phyloP scores from a whole-genome alignment of 1,140 invertebrate species.

The Mesaphorura yosii region DNA sequence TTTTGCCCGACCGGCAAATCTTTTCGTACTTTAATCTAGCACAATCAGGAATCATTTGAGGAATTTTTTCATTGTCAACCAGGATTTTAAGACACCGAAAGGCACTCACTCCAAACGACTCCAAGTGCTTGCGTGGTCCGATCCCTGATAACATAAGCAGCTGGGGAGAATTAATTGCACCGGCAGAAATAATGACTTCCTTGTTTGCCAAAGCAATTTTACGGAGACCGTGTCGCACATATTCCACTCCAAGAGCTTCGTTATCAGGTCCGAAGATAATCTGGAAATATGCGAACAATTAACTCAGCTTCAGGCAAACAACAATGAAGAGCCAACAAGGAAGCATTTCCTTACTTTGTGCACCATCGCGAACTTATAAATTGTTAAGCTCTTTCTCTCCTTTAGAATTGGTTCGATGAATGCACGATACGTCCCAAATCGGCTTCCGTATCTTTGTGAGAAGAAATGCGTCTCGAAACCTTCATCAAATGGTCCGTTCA shows the following conservation, averaged over 20 bases:
- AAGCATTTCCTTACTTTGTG: conserved; percentile 11
- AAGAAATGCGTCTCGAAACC: conserved; percentile 21
- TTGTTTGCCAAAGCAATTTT: conserved; percentile 9
- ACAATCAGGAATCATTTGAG: too few species aligned
- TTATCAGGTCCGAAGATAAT: conserved; percentile 3
- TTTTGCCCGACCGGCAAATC: conserved; percentile 20
- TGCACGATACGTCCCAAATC: conserved; percentile 15
- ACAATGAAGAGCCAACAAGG: neutral
- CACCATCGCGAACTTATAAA: conserved; percentile 15
- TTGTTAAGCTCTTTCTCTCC: conserved; percentile 3
- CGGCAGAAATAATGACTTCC: conserved; percentile 14
- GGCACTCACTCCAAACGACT: neutral
- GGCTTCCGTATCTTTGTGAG: conserved; percentile 18
- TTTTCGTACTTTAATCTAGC: conserved; percentile 4
- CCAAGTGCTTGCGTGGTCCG: neutral
- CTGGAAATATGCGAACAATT: neutral
- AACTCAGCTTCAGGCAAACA: neutral
- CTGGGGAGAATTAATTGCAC: conserved; percentile 8
- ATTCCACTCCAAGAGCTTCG: conserved; percentile 15
- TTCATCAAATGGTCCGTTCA: conserved; percentile 42
- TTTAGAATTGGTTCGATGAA: conserved; percentile 13
- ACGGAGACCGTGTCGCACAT: conserved; percentile 6
- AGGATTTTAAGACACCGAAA: too few species aligned
- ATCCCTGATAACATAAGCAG: conserved; percentile 7
- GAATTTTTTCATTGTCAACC: too few species aligned